These are phyloP conservation scores for Cryptocephalus primarius DNA, from an alignment of 2,888 invertebrate species.

Conservation along the genomic window DNA sequence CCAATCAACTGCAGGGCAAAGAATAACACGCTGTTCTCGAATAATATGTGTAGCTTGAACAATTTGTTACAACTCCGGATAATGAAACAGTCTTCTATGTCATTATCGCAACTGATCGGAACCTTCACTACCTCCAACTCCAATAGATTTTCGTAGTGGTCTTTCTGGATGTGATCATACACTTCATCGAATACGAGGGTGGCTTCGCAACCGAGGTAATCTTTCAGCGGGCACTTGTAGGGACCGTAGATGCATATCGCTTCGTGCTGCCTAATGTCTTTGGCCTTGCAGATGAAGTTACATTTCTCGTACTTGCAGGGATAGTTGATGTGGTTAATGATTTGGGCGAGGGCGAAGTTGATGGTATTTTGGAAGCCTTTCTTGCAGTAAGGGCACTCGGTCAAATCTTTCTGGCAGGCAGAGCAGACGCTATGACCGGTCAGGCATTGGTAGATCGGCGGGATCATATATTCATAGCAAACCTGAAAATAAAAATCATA, in stretches of 20 bases:
- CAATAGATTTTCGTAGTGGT: conserved; percentile 24
- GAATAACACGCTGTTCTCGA: conserved; percentile 12
- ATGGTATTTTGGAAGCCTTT: conserved; percentile 20
- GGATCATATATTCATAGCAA: conserved; percentile 29
- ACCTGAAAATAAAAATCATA: conserved; percentile 10
- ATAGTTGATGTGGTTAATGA: conserved; percentile 23
- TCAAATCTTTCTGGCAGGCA: conserved; percentile 17
- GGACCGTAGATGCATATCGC: conserved; percentile 15
- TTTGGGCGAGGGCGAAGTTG: conserved; percentile 27
- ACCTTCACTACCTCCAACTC: conserved; percentile 18
- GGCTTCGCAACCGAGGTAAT: conserved; percentile 12
- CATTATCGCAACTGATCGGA: conserved; percentile 14
- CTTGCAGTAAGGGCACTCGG: conserved; percentile 26
- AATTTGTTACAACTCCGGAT: conserved; percentile 16
- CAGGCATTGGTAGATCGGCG: conserved; percentile 29
- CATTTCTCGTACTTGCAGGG: conserved; percentile 27
- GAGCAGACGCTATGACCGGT: conserved; percentile 29
- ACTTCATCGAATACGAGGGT: conserved; percentile 8
- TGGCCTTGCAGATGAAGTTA: conserved; percentile 15
- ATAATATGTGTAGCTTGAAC: conserved; percentile 24
- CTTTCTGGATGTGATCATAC: conserved; percentile 45
- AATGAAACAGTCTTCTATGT: conserved; percentile 20
- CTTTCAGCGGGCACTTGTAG: conserved; percentile 17
- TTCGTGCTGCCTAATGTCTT: conserved; percentile 19
- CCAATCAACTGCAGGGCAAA: conserved; percentile 27